Conservation (phyloP, 2,113 vertebrate species). For the Prunella himalayana region DNA sequence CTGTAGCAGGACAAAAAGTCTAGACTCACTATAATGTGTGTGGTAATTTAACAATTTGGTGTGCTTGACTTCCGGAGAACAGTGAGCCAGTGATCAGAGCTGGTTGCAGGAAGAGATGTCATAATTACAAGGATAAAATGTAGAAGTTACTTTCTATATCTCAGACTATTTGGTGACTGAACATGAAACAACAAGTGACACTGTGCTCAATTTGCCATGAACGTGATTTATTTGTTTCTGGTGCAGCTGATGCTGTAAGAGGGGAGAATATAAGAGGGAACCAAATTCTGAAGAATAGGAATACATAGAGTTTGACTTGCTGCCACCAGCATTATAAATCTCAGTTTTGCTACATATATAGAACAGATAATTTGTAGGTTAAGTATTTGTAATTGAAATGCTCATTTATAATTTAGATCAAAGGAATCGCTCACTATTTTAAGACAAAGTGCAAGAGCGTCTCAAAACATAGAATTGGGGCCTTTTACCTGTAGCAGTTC, state of each 20-base stretch:
- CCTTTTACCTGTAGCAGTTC: not conserved
- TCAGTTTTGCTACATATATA: too few relatives aligned
- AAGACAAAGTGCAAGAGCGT: not conserved
- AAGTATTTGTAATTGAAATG: too few relatives aligned
- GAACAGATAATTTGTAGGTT: too few relatives aligned
- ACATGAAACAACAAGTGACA: not conserved
- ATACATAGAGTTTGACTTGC: too few relatives aligned
- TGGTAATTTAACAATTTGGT: not conserved
- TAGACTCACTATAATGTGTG: accelerated
- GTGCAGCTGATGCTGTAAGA: not conserved
- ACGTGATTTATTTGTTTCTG: not conserved
- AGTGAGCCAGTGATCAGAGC: not conserved
- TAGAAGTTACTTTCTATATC: not conserved
- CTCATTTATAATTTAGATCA: too few relatives aligned
- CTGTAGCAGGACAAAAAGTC: not conserved
- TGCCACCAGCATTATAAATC: too few relatives aligned
- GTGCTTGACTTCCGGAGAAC: accelerated
- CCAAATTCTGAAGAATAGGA: not conserved
- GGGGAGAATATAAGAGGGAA: not conserved
- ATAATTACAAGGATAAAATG: not conserved
- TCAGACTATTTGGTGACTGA: not conserved
- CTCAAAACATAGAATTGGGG: not conserved
- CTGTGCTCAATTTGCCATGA: not conserved
- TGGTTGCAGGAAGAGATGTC: not conserved
- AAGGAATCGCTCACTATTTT: too few relatives aligned